Conservation (phyloP, 2,797 vertebrate genomes). For the Ceryle rudis region DNA sequence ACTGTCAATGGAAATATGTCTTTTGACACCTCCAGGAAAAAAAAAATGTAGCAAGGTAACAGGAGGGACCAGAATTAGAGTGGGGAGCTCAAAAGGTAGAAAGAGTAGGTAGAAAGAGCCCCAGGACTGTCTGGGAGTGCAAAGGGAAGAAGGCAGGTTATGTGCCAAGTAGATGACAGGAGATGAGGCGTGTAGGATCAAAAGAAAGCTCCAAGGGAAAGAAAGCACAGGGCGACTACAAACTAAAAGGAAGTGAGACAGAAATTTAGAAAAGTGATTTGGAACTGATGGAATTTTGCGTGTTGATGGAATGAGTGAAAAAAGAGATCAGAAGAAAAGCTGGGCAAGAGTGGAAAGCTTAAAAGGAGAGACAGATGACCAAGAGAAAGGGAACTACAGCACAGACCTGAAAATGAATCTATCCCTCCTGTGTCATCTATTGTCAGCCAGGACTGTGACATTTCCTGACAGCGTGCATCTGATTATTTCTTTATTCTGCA, state of each 20-base stretch:
- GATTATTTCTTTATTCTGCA: conserved; percentile 5
- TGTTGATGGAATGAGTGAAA: neutral
- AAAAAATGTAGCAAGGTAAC: neutral
- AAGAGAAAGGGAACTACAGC: neutral
- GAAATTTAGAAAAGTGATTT: neutral
- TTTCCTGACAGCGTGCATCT: neutral
- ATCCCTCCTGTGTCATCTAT: neutral
- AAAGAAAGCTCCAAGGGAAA: neutral
- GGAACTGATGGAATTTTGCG: neutral
- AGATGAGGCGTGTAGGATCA: neutral
- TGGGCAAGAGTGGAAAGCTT: neutral
- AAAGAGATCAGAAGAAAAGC: neutral
- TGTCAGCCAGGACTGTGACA: neutral
- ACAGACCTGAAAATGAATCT: neutral
- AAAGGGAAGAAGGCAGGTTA: neutral
- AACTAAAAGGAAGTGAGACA: neutral
- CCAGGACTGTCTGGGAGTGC: neutral
- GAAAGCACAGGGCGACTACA: neutral
- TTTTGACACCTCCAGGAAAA: neutral
- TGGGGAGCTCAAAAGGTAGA: neutral
- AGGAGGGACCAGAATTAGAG: neutral
- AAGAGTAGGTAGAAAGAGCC: neutral
- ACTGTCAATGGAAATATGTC: neutral
- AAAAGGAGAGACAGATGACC: neutral
- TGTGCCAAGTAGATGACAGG: neutral